A percentile compares a stretch with the other conserved stretches of the same genome.
Conservation (phyloP, 1,140 invertebrate genomes). For the Aplysia californica region DNA sequence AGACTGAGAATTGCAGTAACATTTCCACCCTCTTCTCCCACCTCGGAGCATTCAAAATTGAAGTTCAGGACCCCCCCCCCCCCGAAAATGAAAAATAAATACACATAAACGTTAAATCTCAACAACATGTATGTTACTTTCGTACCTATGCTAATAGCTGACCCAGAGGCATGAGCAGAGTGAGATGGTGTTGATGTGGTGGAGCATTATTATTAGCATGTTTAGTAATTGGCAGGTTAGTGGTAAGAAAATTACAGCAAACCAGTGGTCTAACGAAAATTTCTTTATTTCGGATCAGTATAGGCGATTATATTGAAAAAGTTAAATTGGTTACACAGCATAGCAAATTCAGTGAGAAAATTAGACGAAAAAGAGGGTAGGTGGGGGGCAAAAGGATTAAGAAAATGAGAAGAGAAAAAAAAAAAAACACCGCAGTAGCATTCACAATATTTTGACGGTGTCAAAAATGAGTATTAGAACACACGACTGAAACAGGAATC, state of each 20-base stretch:
- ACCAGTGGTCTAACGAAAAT: background rate
- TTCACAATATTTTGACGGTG: background rate
- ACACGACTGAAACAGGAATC: no score
- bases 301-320: background rate
- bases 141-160: background rate
- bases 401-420: background rate
- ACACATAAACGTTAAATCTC: background rate
- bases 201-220: background rate
- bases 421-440: background rate
- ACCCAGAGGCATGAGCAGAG: background rate
- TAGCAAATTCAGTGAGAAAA: background rate
- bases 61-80: background rate
- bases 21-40: no score
- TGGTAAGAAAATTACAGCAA: slow-evolving; percentile 3
- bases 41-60: background rate
- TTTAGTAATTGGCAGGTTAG: background rate
- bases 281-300: background rate
- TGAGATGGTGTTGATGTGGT: background rate
- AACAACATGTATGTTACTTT: background rate
- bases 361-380: background rate
- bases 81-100: background rate
- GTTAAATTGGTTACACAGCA: background rate
- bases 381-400: background rate
- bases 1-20: no score
- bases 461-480: background rate